These are phyloP conservation scores for Rhyacophila brunnea DNA, from an alignment of 1,140 invertebrate species.

Conservation along the genomic window DNA sequence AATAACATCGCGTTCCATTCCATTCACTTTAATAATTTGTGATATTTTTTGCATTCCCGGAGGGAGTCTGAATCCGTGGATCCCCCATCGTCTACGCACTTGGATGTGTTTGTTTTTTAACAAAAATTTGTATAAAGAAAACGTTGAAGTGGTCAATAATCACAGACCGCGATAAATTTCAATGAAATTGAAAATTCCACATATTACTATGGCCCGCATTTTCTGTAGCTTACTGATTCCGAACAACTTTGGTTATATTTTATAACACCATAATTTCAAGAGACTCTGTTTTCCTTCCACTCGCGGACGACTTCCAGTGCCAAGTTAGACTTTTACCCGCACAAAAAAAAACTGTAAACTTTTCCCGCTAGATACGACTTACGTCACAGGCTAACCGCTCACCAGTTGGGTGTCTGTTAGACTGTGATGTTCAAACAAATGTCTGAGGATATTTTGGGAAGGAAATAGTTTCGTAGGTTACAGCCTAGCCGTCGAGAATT, in stretches of 20 bases:
- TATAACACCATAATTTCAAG: constrained; percentile 9
- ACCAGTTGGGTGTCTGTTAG: not conserved
- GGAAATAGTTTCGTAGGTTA: not conserved
- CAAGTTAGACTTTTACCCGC: not conserved
- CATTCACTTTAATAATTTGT: too few relatives aligned
- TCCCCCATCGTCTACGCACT: too few relatives aligned
- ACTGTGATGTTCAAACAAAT: constrained; percentile 3
- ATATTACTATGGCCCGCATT: not conserved
- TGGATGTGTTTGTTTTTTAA: too few relatives aligned
- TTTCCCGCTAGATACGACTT: not conserved
- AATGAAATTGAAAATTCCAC: constrained; percentile 6
- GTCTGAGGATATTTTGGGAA: not conserved
- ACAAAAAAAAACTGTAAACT: not conserved
- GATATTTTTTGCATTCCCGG: too few relatives aligned
- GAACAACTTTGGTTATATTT: not conserved
- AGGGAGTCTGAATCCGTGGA: too few relatives aligned
- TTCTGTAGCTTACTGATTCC: not conserved
- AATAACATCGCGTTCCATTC: too few relatives aligned
- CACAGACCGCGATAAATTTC: not conserved
- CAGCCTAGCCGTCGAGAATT: not conserved
- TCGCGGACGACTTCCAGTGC: not conserved
- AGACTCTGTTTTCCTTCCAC: constrained; percentile 5
- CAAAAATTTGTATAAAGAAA: not conserved
- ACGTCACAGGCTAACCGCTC: constrained; percentile 2
- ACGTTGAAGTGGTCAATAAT: not conserved